phyloP scores from a whole-genome alignment of 2,797 vertebrate genomes.

The Tamandua tetradactyla region DNA sequence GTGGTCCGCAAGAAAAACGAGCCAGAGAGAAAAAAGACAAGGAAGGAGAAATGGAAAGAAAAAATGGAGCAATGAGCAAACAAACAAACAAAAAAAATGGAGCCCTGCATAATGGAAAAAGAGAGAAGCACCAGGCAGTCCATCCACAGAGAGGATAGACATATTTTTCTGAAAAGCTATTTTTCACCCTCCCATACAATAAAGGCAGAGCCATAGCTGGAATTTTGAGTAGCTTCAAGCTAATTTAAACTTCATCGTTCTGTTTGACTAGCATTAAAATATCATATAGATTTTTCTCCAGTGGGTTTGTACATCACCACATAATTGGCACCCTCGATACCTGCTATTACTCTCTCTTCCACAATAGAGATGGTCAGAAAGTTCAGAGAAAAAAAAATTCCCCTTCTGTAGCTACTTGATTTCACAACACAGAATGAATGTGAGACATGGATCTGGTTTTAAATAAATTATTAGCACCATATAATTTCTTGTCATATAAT shows the following conservation, averaged over 20 bases:
- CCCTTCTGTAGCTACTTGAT: constrained; percentile 80
- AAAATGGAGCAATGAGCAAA: neutral
- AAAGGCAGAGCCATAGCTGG: constrained; percentile 74
- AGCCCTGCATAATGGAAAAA: neutral
- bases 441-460: constrained; percentile 78
- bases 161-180: constrained; percentile 67
- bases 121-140: neutral
- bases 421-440: constrained; percentile 78
- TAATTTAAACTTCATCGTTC: constrained; percentile 82
- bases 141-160: constrained; percentile 48
- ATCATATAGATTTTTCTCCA: constrained; percentile 82
- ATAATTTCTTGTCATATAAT: constrained; percentile 83
- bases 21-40: neutral
- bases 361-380: constrained; percentile 81
- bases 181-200: constrained; percentile 73
- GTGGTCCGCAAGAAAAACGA: neutral
- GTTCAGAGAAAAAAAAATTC: constrained; percentile 79
- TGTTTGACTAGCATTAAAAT: constrained; percentile 83
- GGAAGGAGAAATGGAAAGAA: neutral
- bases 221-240: constrained; percentile 82
- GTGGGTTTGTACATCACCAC: constrained; percentile 78
- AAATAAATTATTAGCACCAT: constrained; percentile 84
- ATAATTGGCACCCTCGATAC: constrained; percentile 82
- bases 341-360: constrained; percentile 81
- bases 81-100: neutral